These are phyloP conservation scores for Halichoerus grypus DNA, from an alignment of 2,113 vertebrate genomes.

Conservation along the genomic window DNA sequence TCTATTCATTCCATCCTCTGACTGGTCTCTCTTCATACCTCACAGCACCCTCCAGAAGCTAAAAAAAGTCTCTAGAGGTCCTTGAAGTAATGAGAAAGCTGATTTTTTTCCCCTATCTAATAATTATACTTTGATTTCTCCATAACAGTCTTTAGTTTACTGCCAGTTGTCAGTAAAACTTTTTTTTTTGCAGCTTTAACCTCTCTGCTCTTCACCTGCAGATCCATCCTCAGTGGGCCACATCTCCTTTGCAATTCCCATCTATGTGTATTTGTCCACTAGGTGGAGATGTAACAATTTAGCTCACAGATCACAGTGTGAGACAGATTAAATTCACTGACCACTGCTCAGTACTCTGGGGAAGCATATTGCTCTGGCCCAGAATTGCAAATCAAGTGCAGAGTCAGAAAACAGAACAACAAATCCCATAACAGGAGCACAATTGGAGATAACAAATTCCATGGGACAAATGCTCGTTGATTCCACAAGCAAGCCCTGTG, in stretches of 20 bases:
- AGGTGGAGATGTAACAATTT: conserved; percentile 84
- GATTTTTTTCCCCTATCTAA: conserved; percentile 59
- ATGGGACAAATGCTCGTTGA: conserved; percentile 71
- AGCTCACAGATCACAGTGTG: conserved; percentile 60
- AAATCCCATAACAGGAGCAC: conserved; percentile 76
- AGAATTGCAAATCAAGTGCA: conserved; percentile 78
- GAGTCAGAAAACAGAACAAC: conserved; percentile 78
- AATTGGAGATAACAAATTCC: conserved; percentile 79
- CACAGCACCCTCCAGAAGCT: conserved; percentile 73
- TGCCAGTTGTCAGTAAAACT: conserved; percentile 29
- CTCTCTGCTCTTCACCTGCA: background rate
- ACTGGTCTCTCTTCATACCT: conserved; percentile 60
- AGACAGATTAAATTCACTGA: conserved; percentile 74
- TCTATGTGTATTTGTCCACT: conserved; percentile 67
- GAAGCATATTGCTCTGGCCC: conserved; percentile 68
- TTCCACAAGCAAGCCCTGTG: conserved; percentile 63
- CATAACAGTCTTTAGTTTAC: conserved; percentile 48
- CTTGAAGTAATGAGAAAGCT: conserved; percentile 81
- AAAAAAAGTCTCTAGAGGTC: conserved; percentile 77
- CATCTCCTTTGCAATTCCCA: background rate
- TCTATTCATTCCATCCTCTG: conserved; percentile 71
- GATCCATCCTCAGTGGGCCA: background rate
- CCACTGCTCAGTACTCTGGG: conserved; percentile 69
- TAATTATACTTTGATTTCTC: conserved; percentile 79
- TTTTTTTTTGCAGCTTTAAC: conserved; percentile 14